Evolutionary conservation across 2,888 invertebrate species (phyloP), one percentile per base, ranked within the genome.

Genomic region (Chelonus formosanus): DNA sequence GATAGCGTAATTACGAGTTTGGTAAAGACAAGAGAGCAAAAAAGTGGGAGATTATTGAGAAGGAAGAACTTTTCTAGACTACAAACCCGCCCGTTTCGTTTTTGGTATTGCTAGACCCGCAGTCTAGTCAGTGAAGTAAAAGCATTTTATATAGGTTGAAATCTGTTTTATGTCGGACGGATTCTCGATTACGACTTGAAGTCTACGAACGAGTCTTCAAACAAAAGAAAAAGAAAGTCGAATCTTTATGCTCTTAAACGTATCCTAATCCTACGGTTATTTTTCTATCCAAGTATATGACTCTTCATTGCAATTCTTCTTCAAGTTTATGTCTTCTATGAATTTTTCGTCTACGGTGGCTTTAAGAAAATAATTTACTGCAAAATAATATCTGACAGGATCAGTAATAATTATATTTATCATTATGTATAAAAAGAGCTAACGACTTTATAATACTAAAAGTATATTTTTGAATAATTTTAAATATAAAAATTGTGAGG

Each of bases 161-260:
- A 80, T 80, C 76, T 75, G 69, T 76, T 80, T 80, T 80, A 80
- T 75, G 75, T 70, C 71, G 66, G 67, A 67, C 69, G 74, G 74
- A 77, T 77, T 76, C 71, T 74, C 74, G 73, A 79, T 78, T 78
- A 78, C 75, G 78, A 76, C 74, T 74, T 60, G 36, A 36, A 68
- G 68, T 67, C 67, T 69, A 55, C n/a, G 34, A 53, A 10, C 48
- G 45, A 47, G 50, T 61, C 5, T 71, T 61, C 74, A 66, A 68
- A 75, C 71, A 73, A 75, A 73, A 67, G 71, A 61, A 40, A 40
- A 40, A 73, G 60, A 67, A 57, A 59, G 63, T 63, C 56, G 40
- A 60, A 65, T 53, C 56, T 34, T 67, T 73, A 74, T 70, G 68
- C 59, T 70, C 70, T 69, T 69, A 71, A 76, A 75, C 73, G 73